phyloP scores from a whole-genome alignment of 2,797 vertebrate genomes.

The Coluber constrictor region DNA sequence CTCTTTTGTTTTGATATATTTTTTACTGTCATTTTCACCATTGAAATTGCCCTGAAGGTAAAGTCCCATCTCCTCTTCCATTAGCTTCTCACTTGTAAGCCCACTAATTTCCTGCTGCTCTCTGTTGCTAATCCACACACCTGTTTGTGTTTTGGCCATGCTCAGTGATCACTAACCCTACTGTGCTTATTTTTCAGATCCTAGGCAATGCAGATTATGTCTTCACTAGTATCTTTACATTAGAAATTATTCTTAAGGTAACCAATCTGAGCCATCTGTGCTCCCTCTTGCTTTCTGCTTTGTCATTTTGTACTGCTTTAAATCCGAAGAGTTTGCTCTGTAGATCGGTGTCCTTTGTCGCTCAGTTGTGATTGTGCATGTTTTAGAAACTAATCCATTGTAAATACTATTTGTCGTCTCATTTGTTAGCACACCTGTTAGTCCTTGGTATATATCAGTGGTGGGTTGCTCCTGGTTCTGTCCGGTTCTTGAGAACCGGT shows the following conservation, averaged over 20 bases:
- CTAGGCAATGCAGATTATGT: slow-evolving; percentile 99
- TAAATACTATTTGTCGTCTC: not conserved
- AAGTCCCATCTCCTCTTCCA: slow-evolving; percentile 59
- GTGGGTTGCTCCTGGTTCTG: too few species aligned
- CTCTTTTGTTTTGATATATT: slow-evolving; percentile 84
- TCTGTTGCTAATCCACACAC: slow-evolving; percentile 69
- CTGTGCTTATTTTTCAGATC: slow-evolving; percentile 89
- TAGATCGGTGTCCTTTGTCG: slow-evolving; percentile 40
- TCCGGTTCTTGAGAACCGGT: too few species aligned
- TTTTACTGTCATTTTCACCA: slow-evolving; percentile 84
- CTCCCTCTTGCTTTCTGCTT: slow-evolving; percentile 33
- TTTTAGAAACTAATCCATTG: slow-evolving; percentile 6
- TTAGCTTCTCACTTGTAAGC: slow-evolving; percentile 39
- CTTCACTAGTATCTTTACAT: slow-evolving; percentile 99
- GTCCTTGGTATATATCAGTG: not conserved
- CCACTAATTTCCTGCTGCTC: slow-evolving; percentile 57
- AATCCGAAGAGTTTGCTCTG: slow-evolving; percentile 4
- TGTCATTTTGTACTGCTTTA: slow-evolving; percentile 6
- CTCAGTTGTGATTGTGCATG: slow-evolving; percentile 10
- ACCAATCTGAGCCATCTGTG: slow-evolving; percentile 62
- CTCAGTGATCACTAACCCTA: slow-evolving; percentile 71
- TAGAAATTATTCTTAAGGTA: slow-evolving; percentile 99
- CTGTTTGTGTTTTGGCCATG: slow-evolving; percentile 59
- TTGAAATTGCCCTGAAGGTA: slow-evolving; percentile 84
- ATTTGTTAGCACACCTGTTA: not conserved